These are phyloP conservation scores for Sthenelais limicola DNA, from an alignment of 2,888 invertebrate genomes.

Conservation along the genomic window DNA sequence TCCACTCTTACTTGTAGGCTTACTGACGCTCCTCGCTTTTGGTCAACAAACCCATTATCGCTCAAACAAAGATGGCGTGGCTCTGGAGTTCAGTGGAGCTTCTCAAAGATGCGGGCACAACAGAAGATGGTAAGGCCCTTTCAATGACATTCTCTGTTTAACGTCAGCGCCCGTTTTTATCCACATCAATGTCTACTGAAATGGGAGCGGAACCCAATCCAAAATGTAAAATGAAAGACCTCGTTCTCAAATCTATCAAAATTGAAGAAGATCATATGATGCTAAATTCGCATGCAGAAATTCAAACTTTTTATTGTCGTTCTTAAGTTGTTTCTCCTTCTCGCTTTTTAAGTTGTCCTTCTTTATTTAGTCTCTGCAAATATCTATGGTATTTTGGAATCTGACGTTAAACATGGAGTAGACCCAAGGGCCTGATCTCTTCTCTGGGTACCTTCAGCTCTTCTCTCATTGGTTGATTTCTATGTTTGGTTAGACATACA, in stretches of 20 bases:
- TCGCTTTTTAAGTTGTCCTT: background rate
- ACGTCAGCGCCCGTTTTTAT: slow-evolving; percentile 31
- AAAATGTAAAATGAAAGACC: background rate
- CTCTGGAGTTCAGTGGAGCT: slow-evolving; percentile 35
- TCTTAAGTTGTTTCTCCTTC: background rate
- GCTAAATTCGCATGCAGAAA: background rate
- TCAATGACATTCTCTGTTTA: slow-evolving; percentile 26
- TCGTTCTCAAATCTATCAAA: background rate
- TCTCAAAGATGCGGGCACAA: slow-evolving; percentile 30
- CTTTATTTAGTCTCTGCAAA: slow-evolving; percentile 5
- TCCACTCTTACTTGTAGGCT: slow-evolving; percentile 27
- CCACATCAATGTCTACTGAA: too few relatives aligned
- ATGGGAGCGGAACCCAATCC: background rate
- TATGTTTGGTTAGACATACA: background rate
- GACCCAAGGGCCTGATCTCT: slow-evolving; percentile 19
- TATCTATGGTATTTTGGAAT: slow-evolving; percentile 14
- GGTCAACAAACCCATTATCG: too few relatives aligned
- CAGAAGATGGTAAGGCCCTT: slow-evolving; percentile 35
- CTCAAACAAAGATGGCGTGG: slow-evolving; percentile 35
- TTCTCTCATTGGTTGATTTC: background rate
- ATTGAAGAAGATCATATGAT: background rate
- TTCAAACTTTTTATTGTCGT: background rate
- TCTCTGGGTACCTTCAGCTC: background rate
- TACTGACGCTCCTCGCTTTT: slow-evolving; percentile 1
- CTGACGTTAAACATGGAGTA: slow-evolving; percentile 29